These are phyloP conservation scores for Cyclina sinensis DNA, from an alignment of 1,140 invertebrate genomes.

Conservation along the genomic window DNA sequence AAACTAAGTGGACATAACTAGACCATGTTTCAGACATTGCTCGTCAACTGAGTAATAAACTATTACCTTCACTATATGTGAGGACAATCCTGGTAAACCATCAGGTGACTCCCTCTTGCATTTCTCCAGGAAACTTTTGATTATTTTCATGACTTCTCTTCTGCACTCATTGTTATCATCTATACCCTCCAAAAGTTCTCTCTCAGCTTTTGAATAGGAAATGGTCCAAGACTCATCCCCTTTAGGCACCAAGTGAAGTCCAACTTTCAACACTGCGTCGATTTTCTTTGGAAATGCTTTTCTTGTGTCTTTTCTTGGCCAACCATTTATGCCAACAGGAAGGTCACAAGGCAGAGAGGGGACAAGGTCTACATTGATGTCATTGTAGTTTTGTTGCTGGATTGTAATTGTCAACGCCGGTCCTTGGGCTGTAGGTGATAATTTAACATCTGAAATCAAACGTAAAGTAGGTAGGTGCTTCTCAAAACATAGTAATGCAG, in stretches of 20 bases:
- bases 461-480: too few species aligned
- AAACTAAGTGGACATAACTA: too few species aligned
- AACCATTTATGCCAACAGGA: not conserved
- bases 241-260: conserved; percentile 24
- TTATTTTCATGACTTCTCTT: not conserved
- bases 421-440: not conserved
- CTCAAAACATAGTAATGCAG: too few species aligned
- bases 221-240: conserved; percentile 24
- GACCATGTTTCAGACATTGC: too few species aligned
- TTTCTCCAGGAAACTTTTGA: not conserved
- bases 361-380: conserved; percentile 34
- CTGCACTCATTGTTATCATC: conserved; percentile 28
- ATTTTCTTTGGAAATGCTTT: not conserved
- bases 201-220: conserved; percentile 17
- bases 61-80: conserved; percentile 20
- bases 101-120: not conserved
- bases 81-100: conserved; percentile 10
- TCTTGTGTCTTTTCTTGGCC: conserved; percentile 12
- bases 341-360: not conserved
- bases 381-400: not conserved
- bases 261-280: not conserved
- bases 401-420: conserved; percentile 22
- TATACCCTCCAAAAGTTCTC: conserved; percentile 3
- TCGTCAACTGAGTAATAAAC: too few species aligned
- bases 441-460: not conserved